These are phyloP conservation scores for Reinhardtius hippoglossoides DNA, from an alignment of 2,113 vertebrate species.

Conservation along the genomic window DNA sequence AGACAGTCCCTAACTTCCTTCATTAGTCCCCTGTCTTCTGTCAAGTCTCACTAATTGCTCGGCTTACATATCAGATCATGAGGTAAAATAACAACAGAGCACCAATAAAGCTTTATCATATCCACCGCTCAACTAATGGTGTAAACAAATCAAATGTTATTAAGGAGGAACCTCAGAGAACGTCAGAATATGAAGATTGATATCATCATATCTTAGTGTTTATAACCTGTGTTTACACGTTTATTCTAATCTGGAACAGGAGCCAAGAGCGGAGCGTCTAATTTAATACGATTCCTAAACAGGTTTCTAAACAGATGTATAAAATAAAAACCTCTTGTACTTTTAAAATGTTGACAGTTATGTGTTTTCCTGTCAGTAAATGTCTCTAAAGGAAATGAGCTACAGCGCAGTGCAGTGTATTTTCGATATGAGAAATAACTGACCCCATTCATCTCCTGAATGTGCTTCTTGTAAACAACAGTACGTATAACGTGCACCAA, in stretches of 20 bases:
- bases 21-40: neutral
- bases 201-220: too few relatives aligned
- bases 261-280: neutral
- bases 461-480: slow-evolving; percentile 36
- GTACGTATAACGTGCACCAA: slow-evolving; percentile 25
- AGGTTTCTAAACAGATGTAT: neutral
- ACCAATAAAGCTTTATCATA: neutral
- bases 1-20: neutral
- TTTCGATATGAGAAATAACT: slow-evolving; percentile 22
- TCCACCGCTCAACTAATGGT: neutral
- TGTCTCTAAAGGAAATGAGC: slow-evolving; percentile 14
- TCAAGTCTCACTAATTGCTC: neutral
- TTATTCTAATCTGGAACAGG: neutral
- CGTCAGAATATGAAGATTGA: neutral
- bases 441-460: slow-evolving; percentile 12
- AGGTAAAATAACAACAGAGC: neutral
- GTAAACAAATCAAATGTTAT: neutral
- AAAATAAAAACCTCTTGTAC: slow-evolving; percentile 4
- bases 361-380: slow-evolving; percentile 1
- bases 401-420: neutral
- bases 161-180: neutral
- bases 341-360: neutral
- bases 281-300: neutral
- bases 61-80: neutral
- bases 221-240: too few relatives aligned